Evolutionary conservation across 2,888 invertebrate genomes (phyloP).

Genomic region (Apamea crenata): DNA sequence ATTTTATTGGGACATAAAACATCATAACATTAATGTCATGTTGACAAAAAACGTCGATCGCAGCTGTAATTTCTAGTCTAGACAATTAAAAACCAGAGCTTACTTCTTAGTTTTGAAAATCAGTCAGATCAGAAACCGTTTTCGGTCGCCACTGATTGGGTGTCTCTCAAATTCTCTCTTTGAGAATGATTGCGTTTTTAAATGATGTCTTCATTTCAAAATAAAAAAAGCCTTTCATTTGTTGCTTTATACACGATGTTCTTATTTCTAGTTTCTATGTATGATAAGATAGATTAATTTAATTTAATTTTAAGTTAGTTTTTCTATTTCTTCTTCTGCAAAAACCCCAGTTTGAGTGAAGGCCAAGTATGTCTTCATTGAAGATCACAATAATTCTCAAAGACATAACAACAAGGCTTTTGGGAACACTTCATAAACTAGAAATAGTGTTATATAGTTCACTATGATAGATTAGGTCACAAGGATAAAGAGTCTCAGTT

Average conservation of each 20-base stretch:
- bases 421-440: constrained; percentile 15
- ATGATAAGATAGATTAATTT: too few species aligned
- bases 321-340: too few species aligned
- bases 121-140: not conserved
- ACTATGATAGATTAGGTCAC: constrained; percentile 59
- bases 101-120: not conserved
- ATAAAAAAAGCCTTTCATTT: not conserved
- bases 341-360: not conserved
- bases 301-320: too few species aligned
- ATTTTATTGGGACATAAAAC: too few species aligned
- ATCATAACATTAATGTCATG: too few species aligned
- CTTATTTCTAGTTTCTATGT: not conserved
- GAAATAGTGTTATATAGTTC: constrained; percentile 21
- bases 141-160: too few species aligned
- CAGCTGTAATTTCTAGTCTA: not conserved
- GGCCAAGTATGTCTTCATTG: not conserved
- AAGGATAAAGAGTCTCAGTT: constrained; percentile 53
- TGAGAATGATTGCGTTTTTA: not conserved
- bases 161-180: too few species aligned
- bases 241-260: not conserved
- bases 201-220: not conserved
- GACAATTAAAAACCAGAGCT: not conserved
- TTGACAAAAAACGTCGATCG: not conserved
- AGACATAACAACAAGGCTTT: constrained; percentile 20
- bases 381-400: not conserved